These are phyloP conservation scores for Dryococelus australis DNA, from an alignment of 2,888 invertebrate species.

Conservation along the genomic window DNA sequence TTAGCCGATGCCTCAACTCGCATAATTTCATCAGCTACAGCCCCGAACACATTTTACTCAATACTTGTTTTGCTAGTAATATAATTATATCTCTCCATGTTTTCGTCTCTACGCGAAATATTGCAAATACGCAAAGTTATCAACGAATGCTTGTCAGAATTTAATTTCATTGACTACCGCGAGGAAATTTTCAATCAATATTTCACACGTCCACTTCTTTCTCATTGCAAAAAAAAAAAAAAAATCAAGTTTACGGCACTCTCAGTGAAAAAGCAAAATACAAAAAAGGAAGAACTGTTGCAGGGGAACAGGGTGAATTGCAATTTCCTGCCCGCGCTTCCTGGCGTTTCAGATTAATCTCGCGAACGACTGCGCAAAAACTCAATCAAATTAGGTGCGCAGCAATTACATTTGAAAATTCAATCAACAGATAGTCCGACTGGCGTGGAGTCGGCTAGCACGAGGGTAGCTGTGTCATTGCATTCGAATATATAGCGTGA, in stretches of 20 bases:
- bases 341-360: constrained; percentile 16
- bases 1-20: no score
- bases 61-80: background rate
- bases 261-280: background rate
- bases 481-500: background rate
- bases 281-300: background rate
- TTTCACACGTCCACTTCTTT: background rate
- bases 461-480: background rate
- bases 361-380: constrained; percentile 3
- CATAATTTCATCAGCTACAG: no score
- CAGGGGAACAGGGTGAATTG: background rate
- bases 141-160: background rate
- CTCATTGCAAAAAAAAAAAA: background rate
- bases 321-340: background rate
- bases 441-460: background rate
- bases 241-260: background rate
- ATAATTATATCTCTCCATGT: background rate
- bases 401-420: constrained; percentile 9
- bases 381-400: constrained; percentile 16
- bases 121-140: background rate
- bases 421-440: background rate
- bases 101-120: background rate
- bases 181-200: background rate
- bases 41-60: background rate
- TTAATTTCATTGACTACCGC: background rate